A percentile compares a stretch with the other conserved stretches of the same genome.
phyloP scores from a whole-genome alignment of 2,113 vertebrate species.

The Catagonus wagneri region DNA sequence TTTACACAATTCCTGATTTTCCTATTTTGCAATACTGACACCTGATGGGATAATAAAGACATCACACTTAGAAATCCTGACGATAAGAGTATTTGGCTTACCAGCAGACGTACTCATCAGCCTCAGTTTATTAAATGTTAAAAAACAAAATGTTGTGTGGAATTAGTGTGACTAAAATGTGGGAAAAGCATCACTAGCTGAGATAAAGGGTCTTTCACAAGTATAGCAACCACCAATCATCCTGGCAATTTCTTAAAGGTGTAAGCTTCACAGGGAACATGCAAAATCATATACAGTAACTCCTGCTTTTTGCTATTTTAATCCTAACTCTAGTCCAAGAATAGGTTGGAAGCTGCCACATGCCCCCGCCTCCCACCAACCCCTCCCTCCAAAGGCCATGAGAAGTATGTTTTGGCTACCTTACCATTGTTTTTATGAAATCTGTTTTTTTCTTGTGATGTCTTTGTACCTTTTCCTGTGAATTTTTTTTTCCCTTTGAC shows the following conservation, averaged over 20 bases:
- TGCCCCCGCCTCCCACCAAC: fast-evolving
- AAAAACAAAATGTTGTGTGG: neutral
- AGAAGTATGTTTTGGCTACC: neutral
- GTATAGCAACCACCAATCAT: neutral
- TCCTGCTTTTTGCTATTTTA: neutral
- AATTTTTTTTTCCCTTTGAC: slow-evolving; percentile 81
- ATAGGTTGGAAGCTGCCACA: neutral
- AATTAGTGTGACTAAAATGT: neutral
- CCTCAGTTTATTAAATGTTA: neutral
- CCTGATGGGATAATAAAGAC: slow-evolving; percentile 59
- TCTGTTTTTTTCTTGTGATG: slow-evolving; percentile 68
- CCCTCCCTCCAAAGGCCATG: fast-evolving
- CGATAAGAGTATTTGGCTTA: neutral
- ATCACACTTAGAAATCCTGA: neutral
- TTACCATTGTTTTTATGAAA: slow-evolving; percentile 84
- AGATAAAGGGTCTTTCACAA: neutral
- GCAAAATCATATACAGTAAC: neutral
- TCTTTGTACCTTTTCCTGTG: slow-evolving; percentile 69
- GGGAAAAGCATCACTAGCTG: neutral
- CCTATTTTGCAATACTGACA: slow-evolving; percentile 71
- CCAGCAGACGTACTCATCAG: neutral
- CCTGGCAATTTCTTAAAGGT: neutral
- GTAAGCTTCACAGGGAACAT: neutral
- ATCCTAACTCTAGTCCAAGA: neutral
- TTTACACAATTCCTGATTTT: neutral